Evolutionary conservation across 2,888 invertebrate genomes (phyloP).

Genomic region (Pantelozetes paolii): DNA sequence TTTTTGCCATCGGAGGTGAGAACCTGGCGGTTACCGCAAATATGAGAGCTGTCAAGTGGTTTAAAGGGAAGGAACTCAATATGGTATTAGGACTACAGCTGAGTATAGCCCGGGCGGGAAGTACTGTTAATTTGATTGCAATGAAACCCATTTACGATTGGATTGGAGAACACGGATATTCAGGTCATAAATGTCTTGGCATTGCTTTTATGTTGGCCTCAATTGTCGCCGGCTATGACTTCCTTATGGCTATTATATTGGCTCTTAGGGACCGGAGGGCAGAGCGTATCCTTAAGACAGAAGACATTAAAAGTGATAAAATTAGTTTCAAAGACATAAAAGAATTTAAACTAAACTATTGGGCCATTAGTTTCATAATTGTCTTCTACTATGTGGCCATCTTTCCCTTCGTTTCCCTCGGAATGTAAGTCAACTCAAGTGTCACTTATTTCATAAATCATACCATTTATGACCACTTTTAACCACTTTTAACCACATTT

Average conservation of each 20-base stretch:
- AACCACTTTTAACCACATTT: neutral
- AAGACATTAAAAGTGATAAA: conserved; percentile 55
- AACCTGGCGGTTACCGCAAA: conserved; percentile 94
- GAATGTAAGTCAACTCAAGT: conserved; percentile 68
- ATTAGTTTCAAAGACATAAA: conserved; percentile 67
- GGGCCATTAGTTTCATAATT: conserved; percentile 83
- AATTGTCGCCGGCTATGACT: conserved; percentile 74
- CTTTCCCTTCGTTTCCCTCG: conserved; percentile 90
- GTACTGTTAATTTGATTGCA: conserved; percentile 49
- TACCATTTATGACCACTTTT: conserved; percentile 25
- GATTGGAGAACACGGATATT: conserved; percentile 61
- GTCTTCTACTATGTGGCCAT: conserved; percentile 91
- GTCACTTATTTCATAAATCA: no score
- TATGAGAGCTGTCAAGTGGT: conserved; percentile 95
- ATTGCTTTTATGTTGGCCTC: conserved; percentile 72
- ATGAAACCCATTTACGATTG: conserved; percentile 84
- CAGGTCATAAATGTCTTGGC: conserved; percentile 64
- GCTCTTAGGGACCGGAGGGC: conserved; percentile 81
- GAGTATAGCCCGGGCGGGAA: conserved; percentile 78
- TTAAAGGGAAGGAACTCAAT: conserved; percentile 92
- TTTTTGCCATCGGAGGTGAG: conserved; percentile 90
- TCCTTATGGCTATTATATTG: conserved; percentile 71
- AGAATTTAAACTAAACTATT: conserved; percentile 75
- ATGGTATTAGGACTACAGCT: conserved; percentile 96
- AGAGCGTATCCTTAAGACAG: conserved; percentile 57